Percentiles rank a stretch among this genome's conserved stretches.
phyloP scores from a whole-genome alignment of 1,140 invertebrate genomes.

The Papilio dardanus region DNA sequence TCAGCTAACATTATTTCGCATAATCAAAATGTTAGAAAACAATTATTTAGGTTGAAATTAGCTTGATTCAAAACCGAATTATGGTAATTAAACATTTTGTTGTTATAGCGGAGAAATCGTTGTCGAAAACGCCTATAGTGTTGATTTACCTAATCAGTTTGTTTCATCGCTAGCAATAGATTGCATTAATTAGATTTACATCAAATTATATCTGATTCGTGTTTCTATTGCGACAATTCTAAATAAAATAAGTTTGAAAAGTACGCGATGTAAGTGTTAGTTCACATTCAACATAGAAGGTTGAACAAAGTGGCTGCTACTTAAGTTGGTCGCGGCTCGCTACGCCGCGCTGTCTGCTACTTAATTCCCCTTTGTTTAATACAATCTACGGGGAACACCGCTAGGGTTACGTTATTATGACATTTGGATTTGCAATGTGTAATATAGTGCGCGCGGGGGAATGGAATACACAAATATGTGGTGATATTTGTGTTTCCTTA shows the following conservation, averaged over 20 bases:
- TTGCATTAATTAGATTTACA: conserved; percentile 45
- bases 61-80: conserved; percentile 71
- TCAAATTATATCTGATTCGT: not conserved
- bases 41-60: conserved; percentile 70
- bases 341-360: conserved; percentile 60
- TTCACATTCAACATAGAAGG: conserved; percentile 46
- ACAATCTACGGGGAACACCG: conserved; percentile 62
- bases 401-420: conserved; percentile 62
- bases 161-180: conserved; percentile 61
- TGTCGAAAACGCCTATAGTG: conserved; percentile 70
- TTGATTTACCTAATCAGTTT: conserved; percentile 77
- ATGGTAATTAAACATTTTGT: conserved; percentile 73
- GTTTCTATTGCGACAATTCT: conserved; percentile 24
- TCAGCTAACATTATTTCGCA: conserved; percentile 10
- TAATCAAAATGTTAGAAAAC: not conserved
- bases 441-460: conserved; percentile 53
- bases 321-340: conserved; percentile 57
- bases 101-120: conserved; percentile 65
- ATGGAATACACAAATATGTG: conserved; percentile 58
- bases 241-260: conserved; percentile 41
- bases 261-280: conserved; percentile 46
- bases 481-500: not conserved
- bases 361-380: conserved; percentile 70
- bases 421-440: conserved; percentile 63
- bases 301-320: conserved; percentile 60